Evolutionary conservation across 2,888 invertebrate species (phyloP).

Genomic region (Nebria salina): DNA sequence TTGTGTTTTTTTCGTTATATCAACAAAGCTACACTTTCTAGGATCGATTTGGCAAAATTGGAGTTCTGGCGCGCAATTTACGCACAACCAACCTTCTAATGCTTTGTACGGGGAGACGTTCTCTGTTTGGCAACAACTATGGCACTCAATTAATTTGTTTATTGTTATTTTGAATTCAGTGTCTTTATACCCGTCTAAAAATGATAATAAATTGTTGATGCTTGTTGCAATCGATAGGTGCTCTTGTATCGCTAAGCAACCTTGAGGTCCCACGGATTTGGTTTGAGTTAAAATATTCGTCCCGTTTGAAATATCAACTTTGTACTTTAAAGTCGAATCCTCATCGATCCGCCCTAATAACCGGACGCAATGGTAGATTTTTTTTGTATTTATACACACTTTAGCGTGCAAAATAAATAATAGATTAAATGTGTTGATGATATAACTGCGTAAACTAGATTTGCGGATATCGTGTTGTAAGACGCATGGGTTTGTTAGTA

Average conservation of each 20-base stretch:
- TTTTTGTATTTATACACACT: not conserved
- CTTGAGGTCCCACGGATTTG: not conserved
- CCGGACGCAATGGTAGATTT: not conserved
- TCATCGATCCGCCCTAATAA: not conserved
- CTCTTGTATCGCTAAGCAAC: not conserved
- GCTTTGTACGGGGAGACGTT: not conserved
- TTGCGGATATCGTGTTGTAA: not conserved
- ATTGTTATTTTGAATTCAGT: constrained; percentile 3
- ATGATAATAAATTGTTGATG: constrained; percentile 7
- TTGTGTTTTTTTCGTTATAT: not conserved
- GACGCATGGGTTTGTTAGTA: not conserved
- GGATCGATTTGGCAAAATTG: not conserved
- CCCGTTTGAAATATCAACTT: not conserved
- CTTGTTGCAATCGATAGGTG: not conserved
- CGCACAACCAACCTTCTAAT: not conserved
- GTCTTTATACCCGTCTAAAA: not conserved
- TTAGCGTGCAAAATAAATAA: constrained; percentile 7
- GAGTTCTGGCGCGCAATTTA: not conserved
- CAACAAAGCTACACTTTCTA: not conserved
- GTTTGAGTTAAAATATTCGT: not conserved
- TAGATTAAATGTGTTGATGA: not conserved
- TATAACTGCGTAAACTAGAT: not conserved
- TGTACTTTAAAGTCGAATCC: not conserved
- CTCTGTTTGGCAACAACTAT: not conserved
- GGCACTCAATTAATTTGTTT: not conserved